Evolutionary conservation across 2,888 invertebrate species (phyloP).

Genomic region (Ryuthela nishihirai): DNA sequence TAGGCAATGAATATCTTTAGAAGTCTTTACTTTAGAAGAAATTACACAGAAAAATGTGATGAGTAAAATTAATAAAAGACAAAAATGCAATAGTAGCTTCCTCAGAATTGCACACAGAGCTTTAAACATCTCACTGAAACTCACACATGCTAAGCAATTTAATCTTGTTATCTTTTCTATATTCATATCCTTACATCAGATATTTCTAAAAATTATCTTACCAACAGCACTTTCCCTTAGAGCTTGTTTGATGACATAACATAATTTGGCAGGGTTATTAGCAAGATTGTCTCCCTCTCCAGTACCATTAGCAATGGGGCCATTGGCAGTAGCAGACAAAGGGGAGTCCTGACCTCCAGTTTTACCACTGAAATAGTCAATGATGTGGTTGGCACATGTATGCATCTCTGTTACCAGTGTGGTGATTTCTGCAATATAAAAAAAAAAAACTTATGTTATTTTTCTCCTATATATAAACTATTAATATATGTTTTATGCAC

Average conservation of each 20-base stretch:
- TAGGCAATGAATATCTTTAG: no score
- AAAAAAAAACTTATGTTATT: no score
- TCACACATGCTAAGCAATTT: no score
- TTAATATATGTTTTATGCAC: no score
- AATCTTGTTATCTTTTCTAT: not conserved
- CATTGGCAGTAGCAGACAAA: slow-evolving; percentile 18
- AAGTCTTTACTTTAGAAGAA: no score
- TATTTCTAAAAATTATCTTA: slow-evolving; percentile 47
- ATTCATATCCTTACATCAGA: not conserved
- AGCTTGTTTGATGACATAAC: slow-evolving; percentile 61
- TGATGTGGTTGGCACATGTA: slow-evolving; percentile 59
- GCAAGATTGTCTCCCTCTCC: slow-evolving; percentile 45
- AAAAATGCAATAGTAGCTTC: no score
- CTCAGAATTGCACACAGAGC: no score
- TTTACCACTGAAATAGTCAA: slow-evolving; percentile 57
- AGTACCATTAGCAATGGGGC: slow-evolving; percentile 20
- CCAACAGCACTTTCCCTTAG: slow-evolving; percentile 61
- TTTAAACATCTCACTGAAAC: no score
- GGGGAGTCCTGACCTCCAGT: slow-evolving; percentile 28
- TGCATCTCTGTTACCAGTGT: slow-evolving; percentile 63
- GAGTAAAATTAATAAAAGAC: no score
- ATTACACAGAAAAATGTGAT: no score
- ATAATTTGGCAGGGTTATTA: slow-evolving; percentile 59
- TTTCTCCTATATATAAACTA: no score
- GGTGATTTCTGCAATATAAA: slow-evolving; percentile 58